These are phyloP conservation scores for Parnassius orleans DNA, from an alignment of 2,888 invertebrate species.

Conservation along the genomic window DNA sequence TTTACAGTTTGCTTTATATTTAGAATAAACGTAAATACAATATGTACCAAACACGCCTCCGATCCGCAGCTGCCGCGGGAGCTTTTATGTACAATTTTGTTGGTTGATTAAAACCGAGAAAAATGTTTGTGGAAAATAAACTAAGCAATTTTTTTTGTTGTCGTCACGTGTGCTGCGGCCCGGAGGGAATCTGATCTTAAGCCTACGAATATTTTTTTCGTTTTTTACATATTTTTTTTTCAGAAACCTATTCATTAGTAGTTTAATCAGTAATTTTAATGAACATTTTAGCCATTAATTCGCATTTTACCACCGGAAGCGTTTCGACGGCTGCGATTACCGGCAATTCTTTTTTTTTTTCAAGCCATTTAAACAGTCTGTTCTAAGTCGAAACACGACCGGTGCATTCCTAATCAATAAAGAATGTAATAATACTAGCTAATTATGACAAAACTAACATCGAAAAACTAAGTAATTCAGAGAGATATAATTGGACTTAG, in stretches of 20 bases:
- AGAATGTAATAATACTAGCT: slow-evolving; percentile 59
- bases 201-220: slow-evolving; percentile 47
- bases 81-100: slow-evolving; percentile 58
- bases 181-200: slow-evolving; percentile 44
- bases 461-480: slow-evolving; percentile 61
- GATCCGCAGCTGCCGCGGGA: slow-evolving; percentile 36
- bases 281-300: slow-evolving; percentile 52
- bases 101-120: slow-evolving; percentile 40
- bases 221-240: slow-evolving; percentile 45
- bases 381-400: slow-evolving; percentile 34
- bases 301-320: slow-evolving; percentile 34
- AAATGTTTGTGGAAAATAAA: slow-evolving; percentile 35
- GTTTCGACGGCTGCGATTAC: slow-evolving; percentile 36
- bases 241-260: slow-evolving; percentile 62
- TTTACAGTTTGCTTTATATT: slow-evolving; percentile 62
- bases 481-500: slow-evolving; percentile 37
- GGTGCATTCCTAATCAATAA: slow-evolving; percentile 44
- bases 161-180: background rate
- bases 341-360: slow-evolving; percentile 40
- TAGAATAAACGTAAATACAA: slow-evolving; percentile 58
- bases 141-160: slow-evolving; percentile 36
- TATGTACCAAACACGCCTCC: slow-evolving; percentile 44
- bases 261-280: slow-evolving; percentile 56
- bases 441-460: slow-evolving; percentile 64
- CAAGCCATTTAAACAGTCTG: background rate